phyloP scores from a whole-genome alignment of 2,113 vertebrate species.

The Lagopus muta region DNA sequence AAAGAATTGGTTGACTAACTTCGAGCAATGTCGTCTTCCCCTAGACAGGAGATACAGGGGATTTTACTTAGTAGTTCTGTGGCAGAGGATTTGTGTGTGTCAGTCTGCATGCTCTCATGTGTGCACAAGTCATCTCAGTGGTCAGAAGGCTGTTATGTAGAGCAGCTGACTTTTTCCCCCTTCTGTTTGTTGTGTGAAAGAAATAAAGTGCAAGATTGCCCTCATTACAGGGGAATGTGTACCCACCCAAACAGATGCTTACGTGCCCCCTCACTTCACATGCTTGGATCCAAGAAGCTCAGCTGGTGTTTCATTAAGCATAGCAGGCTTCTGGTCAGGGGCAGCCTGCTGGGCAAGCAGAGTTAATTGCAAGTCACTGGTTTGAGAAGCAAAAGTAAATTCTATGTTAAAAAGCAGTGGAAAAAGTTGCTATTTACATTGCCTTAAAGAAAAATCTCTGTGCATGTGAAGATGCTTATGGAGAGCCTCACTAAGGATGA shows the following conservation, averaged over 20 bases:
- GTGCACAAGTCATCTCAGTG: background rate
- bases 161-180: background rate
- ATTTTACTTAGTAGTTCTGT: background rate
- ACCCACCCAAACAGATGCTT: background rate
- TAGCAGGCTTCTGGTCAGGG: background rate
- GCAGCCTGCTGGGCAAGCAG: background rate
- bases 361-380: background rate
- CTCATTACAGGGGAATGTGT: background rate
- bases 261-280: background rate
- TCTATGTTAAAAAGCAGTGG: background rate
- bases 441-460: background rate
- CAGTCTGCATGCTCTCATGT: background rate
- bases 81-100: background rate
- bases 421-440: background rate
- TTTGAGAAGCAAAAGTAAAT: background rate
- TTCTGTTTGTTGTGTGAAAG: background rate
- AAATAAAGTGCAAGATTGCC: background rate
- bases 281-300: background rate
- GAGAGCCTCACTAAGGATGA: background rate
- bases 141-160: background rate
- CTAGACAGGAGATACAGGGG: background rate
- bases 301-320: background rate
- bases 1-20: background rate
- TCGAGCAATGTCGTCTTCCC: background rate
- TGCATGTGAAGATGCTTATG: background rate